Base-by-base conservation (phyloP, 2,888 invertebrate genomes). In the Aproaerema taeniolella region DNA sequence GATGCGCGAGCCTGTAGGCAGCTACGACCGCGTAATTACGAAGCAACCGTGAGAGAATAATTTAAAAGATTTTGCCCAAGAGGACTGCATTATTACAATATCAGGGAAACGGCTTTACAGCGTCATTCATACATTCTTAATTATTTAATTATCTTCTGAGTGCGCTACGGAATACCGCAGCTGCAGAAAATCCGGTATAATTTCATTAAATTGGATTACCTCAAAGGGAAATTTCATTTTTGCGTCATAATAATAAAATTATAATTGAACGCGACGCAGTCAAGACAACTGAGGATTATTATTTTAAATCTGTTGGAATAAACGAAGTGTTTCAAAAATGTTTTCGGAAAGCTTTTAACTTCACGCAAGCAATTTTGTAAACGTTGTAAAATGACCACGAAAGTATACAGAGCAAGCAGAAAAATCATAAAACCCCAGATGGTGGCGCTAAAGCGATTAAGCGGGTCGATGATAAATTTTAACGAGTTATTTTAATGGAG, bases 391-490 rank as follows among this genome's bases (percentile, higher is more conserved):
- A 85, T 78, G 68, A 79, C 83, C 85, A 71, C 80, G 66, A 77
- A 79, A 80, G 75, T 82, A 67, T 67, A 82, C 77, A 75, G 68
- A 76, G 75, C 73, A 74, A 83, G 80, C 78, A 82, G 80, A 85
- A 86, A 85, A 85, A 86, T 85, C 83, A 83, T 86, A 85, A 86
- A 86, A 85, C 71, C 80, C 82, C 85, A 86, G 86, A 86, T 86
- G 83, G 78, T 82, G 80, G 81, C 74, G 82, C 77, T 85, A 85
- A 85, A 85, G 76, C 85, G 82, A 86, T 85, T 86, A 85, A 85
- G 79, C 85, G 80, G 82, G 77, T 78, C 81, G 85, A 86, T 85
- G 85, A 86, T 86, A 86, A 85, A 86, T 86, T 86, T 86, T 86
- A 86, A 86, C 85, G 85, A 86, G 85, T 83, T 83, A 86, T 86